A percentile compares a stretch with the other conserved stretches of the same genome.
These are phyloP conservation scores for Eurois occulta DNA, from an alignment of 2,888 invertebrate species.

Conservation along the genomic window DNA sequence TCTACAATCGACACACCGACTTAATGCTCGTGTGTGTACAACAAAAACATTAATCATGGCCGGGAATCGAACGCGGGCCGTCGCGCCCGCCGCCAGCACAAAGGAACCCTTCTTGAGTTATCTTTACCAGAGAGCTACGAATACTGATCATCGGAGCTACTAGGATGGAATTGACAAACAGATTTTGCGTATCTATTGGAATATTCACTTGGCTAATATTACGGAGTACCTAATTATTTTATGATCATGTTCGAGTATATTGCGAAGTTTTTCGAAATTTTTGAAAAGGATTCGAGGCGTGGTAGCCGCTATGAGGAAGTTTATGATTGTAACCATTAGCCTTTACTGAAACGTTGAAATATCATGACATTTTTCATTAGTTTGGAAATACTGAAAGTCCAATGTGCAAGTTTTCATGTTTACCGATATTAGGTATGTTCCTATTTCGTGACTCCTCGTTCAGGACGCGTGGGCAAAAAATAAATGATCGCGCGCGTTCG, in stretches of 20 bases:
- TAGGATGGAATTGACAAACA: neutral
- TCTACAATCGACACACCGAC: conserved; percentile 19
- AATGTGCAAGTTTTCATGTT: conserved; percentile 2
- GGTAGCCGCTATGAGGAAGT: neutral
- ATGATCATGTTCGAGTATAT: neutral
- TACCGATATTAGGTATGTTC: neutral
- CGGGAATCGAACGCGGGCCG: conserved; percentile 58
- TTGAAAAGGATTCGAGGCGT: too few species aligned
- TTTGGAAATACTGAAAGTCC: neutral
- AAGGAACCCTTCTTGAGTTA: conserved; percentile 38
- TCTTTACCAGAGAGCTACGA: conserved; percentile 20
- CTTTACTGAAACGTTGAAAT: neutral
- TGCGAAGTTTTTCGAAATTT: neutral
- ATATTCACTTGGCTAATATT: neutral
- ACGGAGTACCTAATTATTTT: neutral
- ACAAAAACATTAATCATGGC: conserved; percentile 62
- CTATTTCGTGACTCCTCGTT: conserved; percentile 19
- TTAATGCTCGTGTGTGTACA: conserved; percentile 38
- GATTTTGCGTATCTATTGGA: neutral
- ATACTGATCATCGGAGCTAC: conserved; percentile 18
- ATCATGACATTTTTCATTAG: neutral
- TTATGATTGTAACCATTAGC: too few species aligned
- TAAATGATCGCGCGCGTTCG: conserved; percentile 43
- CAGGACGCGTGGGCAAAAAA: conserved; percentile 38
- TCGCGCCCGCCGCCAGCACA: conserved; percentile 23